A percentile compares a stretch with the other conserved stretches of the same genome.
Evolutionary conservation across 92 coral and sea anemone genomes (phyloP).

Genomic region (Plumapathes pennacea): DNA sequence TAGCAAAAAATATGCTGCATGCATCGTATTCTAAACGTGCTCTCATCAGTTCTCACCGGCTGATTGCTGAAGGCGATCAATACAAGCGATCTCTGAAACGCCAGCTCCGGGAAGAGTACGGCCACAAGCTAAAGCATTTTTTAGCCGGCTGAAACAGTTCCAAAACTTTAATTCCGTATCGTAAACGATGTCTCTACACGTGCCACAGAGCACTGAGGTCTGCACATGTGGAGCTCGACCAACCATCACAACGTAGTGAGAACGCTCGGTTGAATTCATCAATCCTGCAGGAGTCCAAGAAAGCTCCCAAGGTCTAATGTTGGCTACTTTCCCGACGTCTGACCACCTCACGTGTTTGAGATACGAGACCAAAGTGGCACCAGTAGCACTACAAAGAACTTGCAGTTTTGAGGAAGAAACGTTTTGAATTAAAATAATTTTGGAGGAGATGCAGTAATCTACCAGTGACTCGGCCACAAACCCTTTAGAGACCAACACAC

Average conservation of each 20-base stretch:
- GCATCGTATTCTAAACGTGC: too few species aligned
- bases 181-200: conserved; percentile 63
- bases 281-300: conserved; percentile 13
- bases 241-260: too few species aligned
- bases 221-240: too few species aligned
- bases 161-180: conserved; percentile 78
- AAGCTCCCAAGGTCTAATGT: conserved; percentile 11
- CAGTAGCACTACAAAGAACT: conserved; percentile 65
- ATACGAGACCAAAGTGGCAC: conserved; percentile 56
- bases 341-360: conserved; percentile 50
- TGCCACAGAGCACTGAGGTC: conserved; percentile 72
- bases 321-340: conserved; percentile 68
- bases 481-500: conserved; percentile 68
- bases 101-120: conserved; percentile 90
- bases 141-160: conserved; percentile 67
- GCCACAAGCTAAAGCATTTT: conserved; percentile 58
- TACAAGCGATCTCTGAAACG: conserved; percentile 64
- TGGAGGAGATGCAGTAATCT: conserved; percentile 53
- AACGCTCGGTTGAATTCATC: too few species aligned
- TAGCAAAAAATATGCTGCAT: too few species aligned
- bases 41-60: conserved; percentile 38
- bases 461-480: conserved; percentile 51
- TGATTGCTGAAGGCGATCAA: conserved; percentile 24
- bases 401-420: conserved; percentile 47
- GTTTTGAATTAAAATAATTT: conserved; percentile 54